Evolutionary conservation across 1,140 invertebrate genomes (phyloP), one percentile per base, ranked within the genome.

Genomic region (Andricus grossulariae): DNA sequence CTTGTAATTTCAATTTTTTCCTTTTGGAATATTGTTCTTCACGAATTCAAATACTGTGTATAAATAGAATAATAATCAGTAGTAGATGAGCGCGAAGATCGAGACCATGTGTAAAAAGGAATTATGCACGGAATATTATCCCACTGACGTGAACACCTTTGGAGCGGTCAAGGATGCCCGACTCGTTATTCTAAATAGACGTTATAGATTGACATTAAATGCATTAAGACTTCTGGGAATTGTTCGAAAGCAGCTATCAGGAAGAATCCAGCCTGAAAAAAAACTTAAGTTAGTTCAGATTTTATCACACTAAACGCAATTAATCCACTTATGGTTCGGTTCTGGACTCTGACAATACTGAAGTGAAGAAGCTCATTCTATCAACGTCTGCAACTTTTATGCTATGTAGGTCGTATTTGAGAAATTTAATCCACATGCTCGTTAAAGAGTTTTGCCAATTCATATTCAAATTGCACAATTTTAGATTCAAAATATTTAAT

Each of bases 81-180:
- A 21, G 55, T 25, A 13, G 19, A 21, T 57, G 6, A 21, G 4
- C 19, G 55, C 11, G 19, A 57, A 57, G 55, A 57, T 57, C 55
- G 55, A 57, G 55, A 57, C 55, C 19, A 57, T 3, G 13, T 7
- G 55, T 57, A 57, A 57, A 57, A 25, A 25, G 32, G 32, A 39
- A 66, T 66, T 57, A 66, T 66, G 25, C 32, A 66, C 39, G 32
- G 13, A 66, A 66, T 55, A 66, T 66, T 66, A 39, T 66, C 39
- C n/a, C 60, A 66, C 39, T 66, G 60, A 66, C 57, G 57, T 15
- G 57, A 7, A 45, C 15, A 66, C 10, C 25, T 66, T 39, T 39
- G 25, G 3, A 0, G 60, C 60, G 60, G 60, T 66, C 60, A 66
- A 66, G 60, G 60, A 39, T 66, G 45, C 39, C 13, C n/a, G 0